These are phyloP conservation scores for Tyria jacobaeae DNA, from an alignment of 2,888 invertebrate species.

Conservation along the genomic window DNA sequence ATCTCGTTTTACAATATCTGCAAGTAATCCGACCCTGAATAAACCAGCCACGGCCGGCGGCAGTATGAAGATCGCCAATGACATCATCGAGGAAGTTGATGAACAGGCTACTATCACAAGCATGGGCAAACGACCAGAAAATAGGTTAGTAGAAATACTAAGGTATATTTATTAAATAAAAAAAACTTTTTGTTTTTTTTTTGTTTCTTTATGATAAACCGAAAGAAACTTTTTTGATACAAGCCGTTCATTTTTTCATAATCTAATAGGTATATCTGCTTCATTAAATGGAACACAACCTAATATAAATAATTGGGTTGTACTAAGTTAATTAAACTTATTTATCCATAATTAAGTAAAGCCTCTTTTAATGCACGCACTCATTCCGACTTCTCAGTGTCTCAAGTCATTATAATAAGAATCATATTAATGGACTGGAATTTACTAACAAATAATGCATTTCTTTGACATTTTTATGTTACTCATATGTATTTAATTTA, in stretches of 20 bases:
- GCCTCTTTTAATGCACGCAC: background rate
- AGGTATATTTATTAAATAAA: background rate
- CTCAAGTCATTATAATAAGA: background rate
- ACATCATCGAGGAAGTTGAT: constrained; percentile 92
- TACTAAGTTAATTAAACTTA: background rate
- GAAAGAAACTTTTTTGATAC: too few relatives aligned
- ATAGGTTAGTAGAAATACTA: constrained; percentile 60
- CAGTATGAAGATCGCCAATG: constrained; percentile 89
- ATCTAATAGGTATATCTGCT: too few relatives aligned
- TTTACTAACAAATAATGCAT: too few relatives aligned
- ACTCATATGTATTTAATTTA: too few relatives aligned
- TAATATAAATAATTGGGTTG: background rate
- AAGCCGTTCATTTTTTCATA: too few relatives aligned
- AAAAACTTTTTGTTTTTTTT: background rate
- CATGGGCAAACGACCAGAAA: constrained; percentile 85
- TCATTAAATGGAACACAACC: background rate
- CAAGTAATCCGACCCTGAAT: constrained; percentile 77
- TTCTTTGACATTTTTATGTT: background rate
- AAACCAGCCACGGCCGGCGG: constrained; percentile 72
- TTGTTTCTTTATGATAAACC: background rate
- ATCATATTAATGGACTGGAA: too few relatives aligned
- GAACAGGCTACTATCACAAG: constrained; percentile 94
- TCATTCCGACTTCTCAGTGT: background rate
- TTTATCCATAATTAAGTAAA: background rate
- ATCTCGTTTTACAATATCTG: constrained; percentile 74